Base-by-base conservation (phyloP, 2,113 vertebrate species). In the Hyaena hyaena region DNA sequence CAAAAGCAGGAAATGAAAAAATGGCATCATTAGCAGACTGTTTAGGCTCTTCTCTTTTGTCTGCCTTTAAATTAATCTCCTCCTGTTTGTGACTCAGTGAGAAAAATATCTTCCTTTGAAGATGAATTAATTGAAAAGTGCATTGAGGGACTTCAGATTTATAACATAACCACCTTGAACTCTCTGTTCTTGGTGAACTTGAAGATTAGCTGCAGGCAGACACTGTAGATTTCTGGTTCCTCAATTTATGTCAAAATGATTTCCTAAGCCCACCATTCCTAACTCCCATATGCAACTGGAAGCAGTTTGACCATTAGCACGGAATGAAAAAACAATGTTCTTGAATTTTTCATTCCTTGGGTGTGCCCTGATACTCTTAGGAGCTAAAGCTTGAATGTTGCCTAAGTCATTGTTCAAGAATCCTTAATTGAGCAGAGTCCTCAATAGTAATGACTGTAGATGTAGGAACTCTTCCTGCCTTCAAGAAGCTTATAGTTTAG, bases 1-100 rank as follows among this genome's bases (percentile, higher is more conserved):
- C 69, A 97, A 97, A 98, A 98, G 92, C 97, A 98, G 98, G 98
- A 98, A 98, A 98, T 96, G 97, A 97, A 98, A 88, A 98, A 98
- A 98, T 80, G 71, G 96, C 97, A 95, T 96, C 95, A 96, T 98
- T 94, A 98, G 97, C 17, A 48, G 97, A 95, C 97, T 97, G 92
- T 84, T 97, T 96, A 98, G 97, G 84, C 94, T 95, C 85, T 76
- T 95, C 93, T 98, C 45, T 86, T 98, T 97, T 79, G 11, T 53
- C 98, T 98, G 98, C 96, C 93, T 98, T 97, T 98, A 98, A 98
- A 98, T 98, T 98, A 98, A 98, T 98, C 96, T 97, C 77, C 98
- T 98, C 98, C 93, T 98, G 97, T 97, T 98, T 92, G 95, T 68
- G 66, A 95, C 58, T 83, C 95, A 97, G 77, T 1, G 14, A 98